Conservation (phyloP, 2,797 vertebrate genomes). For the Avahi laniger region DNA sequence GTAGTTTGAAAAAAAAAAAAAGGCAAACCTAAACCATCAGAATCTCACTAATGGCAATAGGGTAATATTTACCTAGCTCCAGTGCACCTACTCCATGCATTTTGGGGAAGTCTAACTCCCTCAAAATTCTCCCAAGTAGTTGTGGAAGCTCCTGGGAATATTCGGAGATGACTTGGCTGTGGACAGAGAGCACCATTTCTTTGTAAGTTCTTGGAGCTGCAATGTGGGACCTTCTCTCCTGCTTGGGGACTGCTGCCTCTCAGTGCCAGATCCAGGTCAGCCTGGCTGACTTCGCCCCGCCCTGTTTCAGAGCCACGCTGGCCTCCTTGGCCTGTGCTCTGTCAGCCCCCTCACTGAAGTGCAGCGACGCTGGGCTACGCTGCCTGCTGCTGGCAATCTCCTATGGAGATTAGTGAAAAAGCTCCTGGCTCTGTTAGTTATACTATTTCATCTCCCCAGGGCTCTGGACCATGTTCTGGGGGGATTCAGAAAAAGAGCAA, state of each 20-base stretch:
- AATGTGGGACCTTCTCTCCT: neutral
- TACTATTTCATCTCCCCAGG: neutral
- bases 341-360: neutral
- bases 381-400: neutral
- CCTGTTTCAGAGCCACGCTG: neutral
- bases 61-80: neutral
- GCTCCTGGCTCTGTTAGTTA: neutral
- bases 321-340: neutral
- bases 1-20: neutral
- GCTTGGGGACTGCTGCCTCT: neutral
- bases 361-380: accelerated
- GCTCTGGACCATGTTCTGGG: neutral
- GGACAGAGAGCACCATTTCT: neutral
- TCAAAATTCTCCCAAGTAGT: neutral
- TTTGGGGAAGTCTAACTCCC: neutral
- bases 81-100: neutral
- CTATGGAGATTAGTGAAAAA: neutral
- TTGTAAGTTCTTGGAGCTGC: neutral
- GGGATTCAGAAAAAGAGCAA: neutral
- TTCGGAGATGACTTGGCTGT: neutral
- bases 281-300: neutral
- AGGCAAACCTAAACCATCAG: neutral
- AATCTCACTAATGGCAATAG: neutral
- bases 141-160: neutral
- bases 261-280: neutral